Evolutionary conservation across 2,113 vertebrate species (phyloP).

Genomic region (Corythoichthys haematopterus): DNA sequence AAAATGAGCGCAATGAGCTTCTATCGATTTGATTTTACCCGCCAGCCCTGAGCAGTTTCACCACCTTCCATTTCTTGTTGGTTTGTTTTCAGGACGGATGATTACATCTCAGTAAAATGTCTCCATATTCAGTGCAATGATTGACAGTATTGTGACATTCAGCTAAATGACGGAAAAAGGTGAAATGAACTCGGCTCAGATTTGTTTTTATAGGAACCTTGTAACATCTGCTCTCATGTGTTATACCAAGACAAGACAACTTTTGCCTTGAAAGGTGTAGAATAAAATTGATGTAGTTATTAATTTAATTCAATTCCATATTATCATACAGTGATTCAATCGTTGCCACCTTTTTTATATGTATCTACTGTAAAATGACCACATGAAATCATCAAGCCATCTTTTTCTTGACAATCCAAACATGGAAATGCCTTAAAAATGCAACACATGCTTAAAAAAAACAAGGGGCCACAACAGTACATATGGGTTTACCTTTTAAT

Average conservation of each 20-base stretch:
- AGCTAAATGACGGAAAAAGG: constrained; percentile 13
- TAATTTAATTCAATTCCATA: too few relatives aligned
- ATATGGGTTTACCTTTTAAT: too few relatives aligned
- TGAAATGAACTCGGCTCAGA: background rate
- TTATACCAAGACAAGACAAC: background rate
- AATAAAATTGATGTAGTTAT: too few relatives aligned
- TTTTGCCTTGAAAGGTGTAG: too few relatives aligned
- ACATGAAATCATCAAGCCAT: too few relatives aligned
- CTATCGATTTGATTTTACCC: constrained; percentile 39
- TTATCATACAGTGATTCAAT: too few relatives aligned
- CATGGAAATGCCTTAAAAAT: too few relatives aligned
- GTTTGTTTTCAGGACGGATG: constrained; percentile 33
- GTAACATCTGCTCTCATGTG: background rate
- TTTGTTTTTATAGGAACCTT: background rate
- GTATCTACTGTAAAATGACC: too few relatives aligned
- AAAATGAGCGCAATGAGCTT: constrained; percentile 23
- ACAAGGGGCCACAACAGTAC: too few relatives aligned
- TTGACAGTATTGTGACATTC: background rate
- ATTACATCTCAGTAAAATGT: constrained; percentile 27
- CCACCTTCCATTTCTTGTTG: constrained; percentile 28
- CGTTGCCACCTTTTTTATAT: too few relatives aligned
- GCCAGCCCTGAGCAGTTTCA: constrained; percentile 23
- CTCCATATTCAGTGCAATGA: background rate
- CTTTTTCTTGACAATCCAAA: too few relatives aligned
- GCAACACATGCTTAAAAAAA: too few relatives aligned